Evolutionary conservation across 2,888 invertebrate species (phyloP), one percentile per base, ranked within the genome.

Genomic region (Nomada lathburiana): DNA sequence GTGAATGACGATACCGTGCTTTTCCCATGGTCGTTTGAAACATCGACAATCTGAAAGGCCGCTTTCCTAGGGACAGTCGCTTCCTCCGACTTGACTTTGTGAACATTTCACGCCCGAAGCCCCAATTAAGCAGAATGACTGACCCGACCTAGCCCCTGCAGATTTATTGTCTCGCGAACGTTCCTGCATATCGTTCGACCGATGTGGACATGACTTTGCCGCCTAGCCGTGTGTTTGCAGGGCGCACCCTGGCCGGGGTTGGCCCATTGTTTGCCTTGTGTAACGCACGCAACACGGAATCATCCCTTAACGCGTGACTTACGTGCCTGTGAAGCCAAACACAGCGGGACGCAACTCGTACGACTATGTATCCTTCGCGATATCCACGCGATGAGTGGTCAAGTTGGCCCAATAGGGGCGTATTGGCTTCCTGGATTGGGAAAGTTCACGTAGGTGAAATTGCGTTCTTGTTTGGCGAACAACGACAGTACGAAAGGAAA

Each of bases 71-170:
- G 82, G 82, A 76, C 83, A 76, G 68, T 79, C 74, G 81, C 82
- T 87, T 88, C 89, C 87, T 87, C 86, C 74, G 80, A 87, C 87
- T 87, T 84, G 89, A 87, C 88, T 88, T 84, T 84, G 80, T 67
- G 87, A 89, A 85, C 89, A 76, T 89, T 89, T 89, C 89, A 88
- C 89, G 84, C 88, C 88, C 87, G 88, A 55, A 86, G 88, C 87
- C 84, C 89, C 92, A 92, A 92, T 92, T 92, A 92, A 92, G 83
- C 89, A 86, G 89, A 90, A 92, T 92, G 92, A 92, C 92, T 90
- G 90, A 91, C 90, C 90, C 86, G 70, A 63, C 57, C 55, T 53
- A 13, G 63, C 18, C 55, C 63, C 67, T 36, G 88, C 20, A 70
- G 67, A 87, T 82, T 29, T 85, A 87, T 84, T 75, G 88, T 67